Evolutionary conservation across 64 coral and sea anemone genomes (phyloP).

Genomic region (Stichodactyla helianthus): DNA sequence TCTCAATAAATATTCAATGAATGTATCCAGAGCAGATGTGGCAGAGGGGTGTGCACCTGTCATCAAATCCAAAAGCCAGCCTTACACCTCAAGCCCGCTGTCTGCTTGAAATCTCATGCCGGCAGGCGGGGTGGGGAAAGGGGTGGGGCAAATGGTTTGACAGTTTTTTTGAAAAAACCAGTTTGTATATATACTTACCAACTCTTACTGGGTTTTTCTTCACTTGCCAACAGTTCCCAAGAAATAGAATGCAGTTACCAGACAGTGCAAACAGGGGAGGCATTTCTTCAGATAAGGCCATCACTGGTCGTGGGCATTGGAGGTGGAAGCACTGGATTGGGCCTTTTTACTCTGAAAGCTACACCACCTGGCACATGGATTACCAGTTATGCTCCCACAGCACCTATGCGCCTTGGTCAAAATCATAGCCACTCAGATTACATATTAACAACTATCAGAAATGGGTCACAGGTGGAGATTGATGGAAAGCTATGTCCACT

Average conservation of each 20-base stretch:
- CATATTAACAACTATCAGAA: slow-evolving; percentile 22
- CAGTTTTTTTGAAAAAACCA: too few species aligned
- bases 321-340: slow-evolving; percentile 25
- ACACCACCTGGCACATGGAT: slow-evolving; percentile 48
- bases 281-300: slow-evolving; percentile 30
- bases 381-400: slow-evolving; percentile 50
- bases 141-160: too few species aligned
- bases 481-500: slow-evolving; percentile 49
- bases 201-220: background rate
- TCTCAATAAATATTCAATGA: too few species aligned
- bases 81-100: too few species aligned
- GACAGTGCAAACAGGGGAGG: slow-evolving; percentile 21
- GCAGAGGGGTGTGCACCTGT: too few species aligned
- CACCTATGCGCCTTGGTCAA: slow-evolving; percentile 38
- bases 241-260: background rate
- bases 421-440: slow-evolving; percentile 40
- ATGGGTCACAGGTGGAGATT: slow-evolving; percentile 17
- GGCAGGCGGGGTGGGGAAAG: too few species aligned
- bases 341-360: slow-evolving; percentile 41
- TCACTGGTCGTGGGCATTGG: slow-evolving; percentile 25
- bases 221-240: background rate
- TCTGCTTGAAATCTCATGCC: too few species aligned
- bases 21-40: too few species aligned
- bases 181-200: too few species aligned
- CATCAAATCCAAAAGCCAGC: too few species aligned